Conservation (phyloP, 2,888 invertebrate genomes). For the Nemapogon koenigi region DNA sequence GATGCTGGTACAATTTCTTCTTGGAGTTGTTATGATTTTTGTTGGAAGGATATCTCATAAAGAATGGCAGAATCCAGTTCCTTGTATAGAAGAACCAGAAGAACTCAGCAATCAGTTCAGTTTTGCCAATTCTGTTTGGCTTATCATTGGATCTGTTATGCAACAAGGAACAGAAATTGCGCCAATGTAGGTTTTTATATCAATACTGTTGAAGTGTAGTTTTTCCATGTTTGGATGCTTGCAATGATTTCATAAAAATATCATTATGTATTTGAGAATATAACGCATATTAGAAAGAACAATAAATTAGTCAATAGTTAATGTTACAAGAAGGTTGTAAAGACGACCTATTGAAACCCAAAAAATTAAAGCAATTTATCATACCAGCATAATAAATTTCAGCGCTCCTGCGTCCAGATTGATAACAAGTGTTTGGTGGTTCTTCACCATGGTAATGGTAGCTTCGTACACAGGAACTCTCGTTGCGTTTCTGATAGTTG, state of each 20-base stretch:
- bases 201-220: no score
- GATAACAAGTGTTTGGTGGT: conserved; percentile 89
- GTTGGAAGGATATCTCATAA: conserved; percentile 82
- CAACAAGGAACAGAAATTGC: conserved; percentile 91
- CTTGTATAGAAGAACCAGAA: conserved; percentile 83
- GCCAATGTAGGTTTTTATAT: conserved; percentile 70
- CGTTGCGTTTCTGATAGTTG: conserved; percentile 87
- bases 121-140: conserved; percentile 87
- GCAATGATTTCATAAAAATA: no score
- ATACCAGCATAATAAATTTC: no score
- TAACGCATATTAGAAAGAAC: no score
- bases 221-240: no score
- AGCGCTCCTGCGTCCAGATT: conserved; percentile 88
- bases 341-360: no score
- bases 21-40: conserved; percentile 82
- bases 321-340: no score
- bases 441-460: conserved; percentile 86
- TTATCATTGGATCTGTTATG: conserved; percentile 83
- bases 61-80: conserved; percentile 89
- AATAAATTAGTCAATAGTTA: no score
- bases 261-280: no score
- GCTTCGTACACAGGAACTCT: conserved; percentile 90
- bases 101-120: conserved; percentile 85
- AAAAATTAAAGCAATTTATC: no score
- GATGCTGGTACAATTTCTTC: conserved; percentile 77